Conservation (phyloP, 1,140 invertebrate species). For the Mercenaria mercenaria region DNA sequence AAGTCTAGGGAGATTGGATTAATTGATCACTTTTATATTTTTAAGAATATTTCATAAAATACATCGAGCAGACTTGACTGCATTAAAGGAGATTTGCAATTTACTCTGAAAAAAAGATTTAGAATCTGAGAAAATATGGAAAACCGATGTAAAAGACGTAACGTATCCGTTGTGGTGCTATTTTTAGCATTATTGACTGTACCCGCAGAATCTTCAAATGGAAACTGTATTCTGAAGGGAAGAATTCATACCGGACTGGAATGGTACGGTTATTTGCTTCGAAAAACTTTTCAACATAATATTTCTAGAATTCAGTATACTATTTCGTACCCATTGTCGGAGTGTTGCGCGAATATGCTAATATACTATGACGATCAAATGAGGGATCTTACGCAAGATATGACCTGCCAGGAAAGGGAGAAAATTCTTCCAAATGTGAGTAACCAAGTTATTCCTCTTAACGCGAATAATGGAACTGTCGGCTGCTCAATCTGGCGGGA, state of each 20-base stretch:
- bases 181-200: slow-evolving; percentile 34
- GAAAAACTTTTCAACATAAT: slow-evolving; percentile 80
- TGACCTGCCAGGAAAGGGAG: slow-evolving; percentile 79
- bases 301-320: slow-evolving; percentile 82
- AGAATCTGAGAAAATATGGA: slow-evolving; percentile 3
- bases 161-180: not conserved
- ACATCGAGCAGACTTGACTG: not conserved
- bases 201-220: not conserved
- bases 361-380: slow-evolving; percentile 84
- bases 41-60: not conserved
- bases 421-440: slow-evolving; percentile 76
- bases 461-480: slow-evolving; percentile 72
- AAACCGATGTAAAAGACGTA: not conserved
- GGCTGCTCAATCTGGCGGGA: slow-evolving; percentile 78
- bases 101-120: not conserved
- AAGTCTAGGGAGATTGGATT: not conserved
- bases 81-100: not conserved
- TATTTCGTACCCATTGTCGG: slow-evolving; percentile 80
- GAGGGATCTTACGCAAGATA: slow-evolving; percentile 74
- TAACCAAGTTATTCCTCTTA: slow-evolving; percentile 82
- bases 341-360: slow-evolving; percentile 80
- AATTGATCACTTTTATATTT: not conserved
- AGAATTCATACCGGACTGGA: slow-evolving; percentile 70
- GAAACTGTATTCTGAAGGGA: slow-evolving; percentile 74
- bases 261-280: slow-evolving; percentile 82